A percentile compares a stretch with the other conserved stretches of the same genome.
Conservation (phyloP, 64 coral and sea anemone genomes). For the Montipora foliosa region DNA sequence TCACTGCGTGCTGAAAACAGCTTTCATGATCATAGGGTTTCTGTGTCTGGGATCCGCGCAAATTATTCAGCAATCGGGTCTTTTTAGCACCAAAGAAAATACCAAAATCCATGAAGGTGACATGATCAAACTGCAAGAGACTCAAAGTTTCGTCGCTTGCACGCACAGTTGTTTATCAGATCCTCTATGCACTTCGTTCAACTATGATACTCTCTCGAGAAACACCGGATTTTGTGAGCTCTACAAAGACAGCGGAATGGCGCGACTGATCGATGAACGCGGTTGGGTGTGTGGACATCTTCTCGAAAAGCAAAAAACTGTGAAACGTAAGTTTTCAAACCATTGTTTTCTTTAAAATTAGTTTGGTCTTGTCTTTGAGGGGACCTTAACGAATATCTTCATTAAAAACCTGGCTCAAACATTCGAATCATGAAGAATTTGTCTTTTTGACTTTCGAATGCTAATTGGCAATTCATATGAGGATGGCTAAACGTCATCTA, state of each 20-base stretch:
- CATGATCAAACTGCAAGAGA: constrained; percentile 36
- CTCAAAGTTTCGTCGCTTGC: constrained; percentile 1
- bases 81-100: constrained; percentile 27
- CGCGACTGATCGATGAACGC: background rate
- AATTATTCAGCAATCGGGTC: background rate
- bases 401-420: too few relatives aligned
- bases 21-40: background rate
- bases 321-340: constrained; percentile 1
- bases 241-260: background rate
- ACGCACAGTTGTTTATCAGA: constrained; percentile 37
- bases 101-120: background rate
- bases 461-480: too few relatives aligned
- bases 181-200: constrained; percentile 25
- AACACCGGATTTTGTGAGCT: constrained; percentile 11
- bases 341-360: background rate
- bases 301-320: background rate
- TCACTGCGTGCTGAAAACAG: background rate
- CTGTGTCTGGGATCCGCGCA: background rate
- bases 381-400: background rate
- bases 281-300: constrained; percentile 34
- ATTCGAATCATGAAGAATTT: too few relatives aligned
- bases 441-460: too few relatives aligned
- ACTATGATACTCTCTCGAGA: background rate
- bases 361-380: background rate
- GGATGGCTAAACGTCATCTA: too few relatives aligned